Evolutionary conservation across 2,888 invertebrate species (phyloP), one percentile per base, ranked within the genome.

Genomic region (Camponotus fellah): DNA sequence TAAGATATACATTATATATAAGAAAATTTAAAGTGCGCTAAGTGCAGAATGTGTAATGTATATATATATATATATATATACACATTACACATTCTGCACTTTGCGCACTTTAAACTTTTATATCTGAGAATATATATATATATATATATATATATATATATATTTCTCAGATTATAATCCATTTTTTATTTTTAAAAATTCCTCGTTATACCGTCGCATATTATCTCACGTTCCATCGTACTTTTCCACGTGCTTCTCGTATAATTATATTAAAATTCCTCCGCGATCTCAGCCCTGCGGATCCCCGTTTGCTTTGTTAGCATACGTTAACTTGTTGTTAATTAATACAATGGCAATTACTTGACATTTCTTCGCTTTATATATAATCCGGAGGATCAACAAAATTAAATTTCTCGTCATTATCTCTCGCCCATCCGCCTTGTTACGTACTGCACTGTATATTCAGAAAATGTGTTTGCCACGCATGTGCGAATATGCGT

Each of bases 351-450:
- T 74, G 56, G 85, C 80, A 72, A 58, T 77, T 77, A 77, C 32
- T 68, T 43, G 62, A 6, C 60, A 81, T 75, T 81, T 62, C 85
- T 62, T 74, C 75, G 68, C 82, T 85, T 82, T 74, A 80, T 79
- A 79, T 85, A n/a, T 66, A 79, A 56, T 9, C 60, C 26, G 40
- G 21, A 26, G 62, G 81, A 75, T 79, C 37, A 77, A 26, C 53
- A 37, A 49, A 26, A 77, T 80, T 81, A 89, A 88, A 89, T 88
- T 89, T 89, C 85, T 87, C 87, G 82, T 88, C 85, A 85, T 89
- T 88, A 88, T 89, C 89, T 81, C 65, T 71, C 81, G 85, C 69
- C 76, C 40, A 80, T 88, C 86, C 75, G 62, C 77, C 43, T 84
- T 80, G 84, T 84, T 86, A 82, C 79, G 9, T 26, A 65, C 66